Base-by-base conservation (phyloP, 2,797 vertebrate species). In the Melanotaenia boesemani region DNA sequence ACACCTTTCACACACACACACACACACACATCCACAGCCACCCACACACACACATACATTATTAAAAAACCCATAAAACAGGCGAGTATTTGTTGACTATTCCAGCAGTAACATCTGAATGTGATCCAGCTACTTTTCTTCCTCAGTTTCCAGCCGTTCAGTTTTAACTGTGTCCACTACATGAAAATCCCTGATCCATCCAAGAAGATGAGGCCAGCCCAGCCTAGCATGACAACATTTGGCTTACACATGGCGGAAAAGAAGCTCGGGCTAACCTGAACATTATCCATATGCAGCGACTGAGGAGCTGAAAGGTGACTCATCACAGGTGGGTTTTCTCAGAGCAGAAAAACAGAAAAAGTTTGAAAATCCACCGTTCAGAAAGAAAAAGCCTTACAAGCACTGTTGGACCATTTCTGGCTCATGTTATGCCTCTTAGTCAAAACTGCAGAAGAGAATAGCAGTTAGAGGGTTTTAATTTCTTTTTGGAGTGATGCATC, bases 181-280 rank as follows among this genome's bases (percentile, higher is more conserved):
- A 68, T 15, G 30, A 24, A 56, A 59, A 46, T 54, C 39, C 11
- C 50, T 39, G 11, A 46, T 69, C 65, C 62, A 9, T 41, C 46
- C 16, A 63, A 50, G 46, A 48, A n/a, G 65, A 79, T 37, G 60
- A 62, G 48, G 48, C 62, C 57, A 65, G 37, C 54, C 64, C 63
- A 55, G 57, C 24, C 70, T 30, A 72, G 55, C 75, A 30, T 58
- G 32, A 73, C 72, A 83, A 76, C 87, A 81, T 90, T 87, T 80
- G 80, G 69, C 72, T 59, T 22, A 54, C 79, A 84, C 76, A 78
- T 84, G 85, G 56, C 57, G 57, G 46, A 54, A 61, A 68, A 67
- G 72, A 13, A 63, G 63, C 65, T 65, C 2, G 2, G 60, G 57
- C 39, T 13, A 65, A 77, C 72, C 36, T 24, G 44, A 70, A 61